Percentiles rank a stretch among this genome's conserved stretches.
Evolutionary conservation across 2,797 vertebrate genomes (phyloP).

Genomic region (Erethizon dorsatum): DNA sequence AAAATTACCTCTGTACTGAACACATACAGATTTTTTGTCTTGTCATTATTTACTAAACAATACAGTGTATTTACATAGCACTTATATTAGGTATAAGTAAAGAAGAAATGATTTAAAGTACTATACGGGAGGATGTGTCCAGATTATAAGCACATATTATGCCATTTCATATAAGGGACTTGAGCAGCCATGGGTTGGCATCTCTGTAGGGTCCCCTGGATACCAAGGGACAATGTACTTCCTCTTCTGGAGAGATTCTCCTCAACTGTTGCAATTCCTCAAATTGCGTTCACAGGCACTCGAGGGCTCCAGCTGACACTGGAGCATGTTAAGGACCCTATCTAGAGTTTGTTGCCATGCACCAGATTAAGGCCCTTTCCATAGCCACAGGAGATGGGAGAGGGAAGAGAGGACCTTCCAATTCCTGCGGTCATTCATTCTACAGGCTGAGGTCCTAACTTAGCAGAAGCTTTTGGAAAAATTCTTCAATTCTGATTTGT

Average conservation of each 20-base stretch:
- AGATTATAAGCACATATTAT: not conserved
- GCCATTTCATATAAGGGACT: not conserved
- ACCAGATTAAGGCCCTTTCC: not conserved
- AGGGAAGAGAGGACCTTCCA: not conserved
- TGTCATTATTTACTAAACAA: not conserved
- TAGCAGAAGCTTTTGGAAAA: not conserved
- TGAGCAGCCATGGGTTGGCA: not conserved
- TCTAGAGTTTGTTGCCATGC: no score
- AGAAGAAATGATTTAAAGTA: not conserved
- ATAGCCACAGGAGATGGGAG: not conserved
- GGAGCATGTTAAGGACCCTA: not conserved
- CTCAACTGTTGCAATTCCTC: not conserved
- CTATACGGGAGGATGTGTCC: not conserved
- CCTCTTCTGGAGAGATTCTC: not conserved
- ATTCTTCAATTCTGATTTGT: not conserved
- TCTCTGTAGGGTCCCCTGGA: not conserved
- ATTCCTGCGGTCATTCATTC: not conserved
- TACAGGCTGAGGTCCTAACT: not conserved
- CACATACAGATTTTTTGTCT: not conserved
- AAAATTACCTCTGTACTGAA: not conserved
- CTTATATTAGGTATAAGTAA: not conserved
- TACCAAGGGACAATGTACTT: not conserved
- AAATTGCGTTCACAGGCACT: not conserved
- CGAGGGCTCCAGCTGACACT: fast-evolving
- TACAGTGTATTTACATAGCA: not conserved